Evolutionary conservation across 2,113 vertebrate genomes (phyloP).

Genomic region (Physeter macrocephalus): DNA sequence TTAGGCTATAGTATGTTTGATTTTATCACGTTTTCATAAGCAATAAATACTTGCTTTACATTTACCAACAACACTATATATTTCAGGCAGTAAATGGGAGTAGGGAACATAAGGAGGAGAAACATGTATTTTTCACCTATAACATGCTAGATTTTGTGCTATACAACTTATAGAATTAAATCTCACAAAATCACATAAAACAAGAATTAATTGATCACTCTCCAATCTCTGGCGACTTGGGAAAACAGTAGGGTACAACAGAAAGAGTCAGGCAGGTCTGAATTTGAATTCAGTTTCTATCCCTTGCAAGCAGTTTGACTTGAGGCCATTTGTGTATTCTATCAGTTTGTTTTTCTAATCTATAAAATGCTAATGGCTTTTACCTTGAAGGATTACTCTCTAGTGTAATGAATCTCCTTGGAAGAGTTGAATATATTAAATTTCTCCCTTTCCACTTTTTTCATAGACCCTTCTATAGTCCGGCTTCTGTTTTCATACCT

Average conservation of each 20-base stretch:
- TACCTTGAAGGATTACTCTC: background rate
- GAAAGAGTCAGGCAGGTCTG: background rate
- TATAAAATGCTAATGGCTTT: background rate
- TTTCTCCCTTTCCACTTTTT: background rate
- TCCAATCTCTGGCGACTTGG: background rate
- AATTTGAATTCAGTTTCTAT: background rate
- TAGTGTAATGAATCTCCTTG: background rate
- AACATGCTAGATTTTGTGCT: background rate
- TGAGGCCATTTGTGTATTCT: background rate
- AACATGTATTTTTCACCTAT: background rate
- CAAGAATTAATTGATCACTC: background rate
- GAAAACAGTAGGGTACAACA: background rate
- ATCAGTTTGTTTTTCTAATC: background rate
- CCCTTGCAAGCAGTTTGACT: background rate
- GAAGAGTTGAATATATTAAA: background rate
- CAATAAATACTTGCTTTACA: background rate
- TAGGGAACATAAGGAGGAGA: background rate
- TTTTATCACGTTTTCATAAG: background rate
- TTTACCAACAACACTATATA: background rate
- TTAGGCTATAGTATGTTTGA: background rate
- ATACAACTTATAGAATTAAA: background rate
- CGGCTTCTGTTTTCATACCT: background rate
- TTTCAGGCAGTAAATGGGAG: background rate
- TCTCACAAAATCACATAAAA: background rate
- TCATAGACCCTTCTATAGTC: background rate